Base-by-base conservation (phyloP, 1,140 invertebrate species). In the Anagrus nilaparvatae region DNA sequence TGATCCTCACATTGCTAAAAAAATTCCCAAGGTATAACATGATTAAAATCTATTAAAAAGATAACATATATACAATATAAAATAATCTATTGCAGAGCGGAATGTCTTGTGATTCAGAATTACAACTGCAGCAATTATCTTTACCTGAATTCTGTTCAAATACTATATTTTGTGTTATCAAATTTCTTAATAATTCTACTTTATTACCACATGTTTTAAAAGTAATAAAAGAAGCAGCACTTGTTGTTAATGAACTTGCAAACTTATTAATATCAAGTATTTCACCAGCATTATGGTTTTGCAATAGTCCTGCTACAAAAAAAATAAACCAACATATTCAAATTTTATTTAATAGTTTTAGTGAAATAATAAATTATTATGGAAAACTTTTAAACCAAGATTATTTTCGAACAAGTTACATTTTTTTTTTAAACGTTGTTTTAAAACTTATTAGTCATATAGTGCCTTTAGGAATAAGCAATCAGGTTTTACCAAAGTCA, bases 61-160 rank as follows among this genome's bases (percentile, higher is more conserved):
- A 34, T 25, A 24, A 4, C 8, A 19, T 20, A 17, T 13, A 8
- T 9, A 30, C 13, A n/a, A 35, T 41, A 24, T 21, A 43, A 40
- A 21, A 10, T 38, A 19, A 13, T 40, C 27, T 40, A 43, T 31
- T 48, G 34, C 31, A 55, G 53, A 48, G 45, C 18, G 49, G 53
- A 12, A 62, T 62, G 21, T 64, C 70, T 41, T 53, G 57, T 28
- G n/a, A n/a, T n/a, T 56, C 58, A 5, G 34, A 58, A 16, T 48
- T 70, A 19, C 63, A 64, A 47, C 44, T 60, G 10, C 63, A 65
- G 46, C 71, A 73, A 55, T 59, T 72, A 44, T 52, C 63, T 4
- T 43, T 73, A 32, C 69, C 70, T 5, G 49, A 57, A n/a, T 75
- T 61, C 52, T 73, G 71, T 52, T 58, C 71, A 7, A 60, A 63